These are phyloP conservation scores for Pampus argenteus DNA, from an alignment of 2,797 vertebrate genomes.

Conservation along the genomic window DNA sequence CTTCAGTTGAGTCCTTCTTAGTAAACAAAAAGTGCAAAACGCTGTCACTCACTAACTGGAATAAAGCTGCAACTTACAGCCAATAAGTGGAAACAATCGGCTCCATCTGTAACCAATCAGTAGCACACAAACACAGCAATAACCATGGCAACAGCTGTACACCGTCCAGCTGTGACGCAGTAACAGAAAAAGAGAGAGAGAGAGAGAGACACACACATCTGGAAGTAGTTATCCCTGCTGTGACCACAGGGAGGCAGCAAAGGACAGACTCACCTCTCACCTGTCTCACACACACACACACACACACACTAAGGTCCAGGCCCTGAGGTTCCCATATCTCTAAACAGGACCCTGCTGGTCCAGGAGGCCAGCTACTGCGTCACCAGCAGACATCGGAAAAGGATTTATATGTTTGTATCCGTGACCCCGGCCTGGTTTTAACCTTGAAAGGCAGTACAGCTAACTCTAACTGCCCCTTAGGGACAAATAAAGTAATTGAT, in stretches of 20 bases:
- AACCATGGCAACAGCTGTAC: conserved; percentile 53
- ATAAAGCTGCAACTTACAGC: conserved; percentile 20
- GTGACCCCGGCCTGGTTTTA: conserved; percentile 11
- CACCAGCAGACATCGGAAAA: conserved; percentile 26
- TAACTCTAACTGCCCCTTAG: background rate
- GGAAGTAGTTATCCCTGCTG: conserved; percentile 63
- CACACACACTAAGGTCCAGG: background rate
- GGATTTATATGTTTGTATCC: conserved; percentile 22
- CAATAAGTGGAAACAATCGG: conserved; percentile 49
- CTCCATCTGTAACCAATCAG: conserved; percentile 60
- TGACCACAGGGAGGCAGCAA: conserved; percentile 69
- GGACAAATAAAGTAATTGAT: no score
- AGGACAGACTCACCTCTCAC: conserved; percentile 21
- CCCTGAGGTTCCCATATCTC: conserved; percentile 49
- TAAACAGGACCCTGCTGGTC: conserved; percentile 42
- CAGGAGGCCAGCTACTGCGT: conserved; percentile 34
- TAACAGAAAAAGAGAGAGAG: conserved; percentile 13
- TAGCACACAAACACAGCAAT: conserved; percentile 57
- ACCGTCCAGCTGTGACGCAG: conserved; percentile 56
- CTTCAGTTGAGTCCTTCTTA: background rate
- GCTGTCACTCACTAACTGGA: conserved; percentile 13
- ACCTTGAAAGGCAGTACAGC: background rate
- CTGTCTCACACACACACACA: conserved; percentile 6
- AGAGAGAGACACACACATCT: conserved; percentile 49
- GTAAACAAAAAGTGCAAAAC: conserved; percentile 6